Evolutionary conservation across 2,113 vertebrate genomes (phyloP), one percentile per base, ranked within the genome.

Genomic region (Ochotona princeps): DNA sequence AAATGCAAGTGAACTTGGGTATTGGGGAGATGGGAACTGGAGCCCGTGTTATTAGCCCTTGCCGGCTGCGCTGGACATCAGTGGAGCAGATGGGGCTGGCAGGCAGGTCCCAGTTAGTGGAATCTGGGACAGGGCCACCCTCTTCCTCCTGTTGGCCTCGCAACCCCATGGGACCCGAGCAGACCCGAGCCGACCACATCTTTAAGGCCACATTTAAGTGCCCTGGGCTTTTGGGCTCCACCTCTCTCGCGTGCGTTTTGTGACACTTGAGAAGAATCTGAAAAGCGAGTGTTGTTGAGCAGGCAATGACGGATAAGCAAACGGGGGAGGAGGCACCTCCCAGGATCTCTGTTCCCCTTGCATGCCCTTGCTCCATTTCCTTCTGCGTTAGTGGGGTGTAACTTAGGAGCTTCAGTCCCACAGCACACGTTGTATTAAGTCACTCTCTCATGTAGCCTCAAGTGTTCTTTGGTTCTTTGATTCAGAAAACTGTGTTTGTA

Each of bases 251-350:
- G 5, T 69, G 84, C n/a, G 44, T 95, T 92, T 76, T 79, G 49
- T 61, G 78, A 49, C 26, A 63, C 72, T 83, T 28, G 1, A 23
- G 61, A 90, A 78, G 60, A 67, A 7, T 90, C 60, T 26, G 49
- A 57, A 63, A 93, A 88, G 10, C 35, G 21, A 49, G 60, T 54
- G 30, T 66, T 89, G 88, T 84, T 51, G 74, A 76, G 79, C 89
- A 81, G 69, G 49, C 67, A 66, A 75, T 83, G 85, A 38, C 23
- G 47, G 61, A 49, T 80, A 60, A 93, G 15, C 18, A 32, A 65
- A 74, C 66, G 72, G 65, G 82, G 63, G n/a, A 83, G 38, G 38
- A 69, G 54, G n/a, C 18, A 11, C 14, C 7, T 5, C n/a, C 13
- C 35, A 1, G 57, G n/a, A 61, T 23, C 15, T 81, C 6, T 44